These are phyloP conservation scores for Epinephelus malabaricus DNA, from an alignment of 2,797 vertebrate species.

Conservation along the genomic window DNA sequence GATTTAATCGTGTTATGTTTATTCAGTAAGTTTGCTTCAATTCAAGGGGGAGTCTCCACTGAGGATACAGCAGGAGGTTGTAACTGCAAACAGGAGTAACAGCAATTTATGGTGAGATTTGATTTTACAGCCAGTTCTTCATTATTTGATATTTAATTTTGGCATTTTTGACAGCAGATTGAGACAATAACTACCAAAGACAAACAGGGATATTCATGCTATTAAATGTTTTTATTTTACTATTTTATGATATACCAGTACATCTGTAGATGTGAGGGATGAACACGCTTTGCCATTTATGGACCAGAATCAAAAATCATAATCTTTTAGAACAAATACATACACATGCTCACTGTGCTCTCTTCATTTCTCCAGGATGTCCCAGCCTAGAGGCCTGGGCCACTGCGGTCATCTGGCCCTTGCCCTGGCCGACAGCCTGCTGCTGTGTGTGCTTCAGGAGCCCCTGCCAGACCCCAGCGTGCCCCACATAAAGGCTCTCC, in stretches of 20 bases:
- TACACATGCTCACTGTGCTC: neutral
- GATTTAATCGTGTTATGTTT: neutral
- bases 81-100: conserved; percentile 30
- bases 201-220: neutral
- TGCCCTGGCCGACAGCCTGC: conserved; percentile 78
- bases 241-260: neutral
- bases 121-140: neutral
- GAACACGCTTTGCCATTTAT: neutral
- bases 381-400: conserved; percentile 10
- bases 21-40: conserved; percentile 36
- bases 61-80: conserved; percentile 35
- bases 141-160: neutral
- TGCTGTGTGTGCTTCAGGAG: conserved; percentile 84
- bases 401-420: conserved; percentile 33
- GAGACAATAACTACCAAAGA: neutral
- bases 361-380: conserved; percentile 45
- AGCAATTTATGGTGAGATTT: conserved; percentile 66
- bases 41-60: conserved; percentile 45
- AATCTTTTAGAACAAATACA: neutral
- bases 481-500: conserved; percentile 72
- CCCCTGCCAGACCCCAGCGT: conserved; percentile 68
- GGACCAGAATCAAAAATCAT: neutral
- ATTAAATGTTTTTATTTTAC: neutral
- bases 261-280: neutral
- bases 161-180: neutral